Evolutionary conservation across 2,888 invertebrate genomes (phyloP).

Genomic region (Drosophila hamatofila): DNA sequence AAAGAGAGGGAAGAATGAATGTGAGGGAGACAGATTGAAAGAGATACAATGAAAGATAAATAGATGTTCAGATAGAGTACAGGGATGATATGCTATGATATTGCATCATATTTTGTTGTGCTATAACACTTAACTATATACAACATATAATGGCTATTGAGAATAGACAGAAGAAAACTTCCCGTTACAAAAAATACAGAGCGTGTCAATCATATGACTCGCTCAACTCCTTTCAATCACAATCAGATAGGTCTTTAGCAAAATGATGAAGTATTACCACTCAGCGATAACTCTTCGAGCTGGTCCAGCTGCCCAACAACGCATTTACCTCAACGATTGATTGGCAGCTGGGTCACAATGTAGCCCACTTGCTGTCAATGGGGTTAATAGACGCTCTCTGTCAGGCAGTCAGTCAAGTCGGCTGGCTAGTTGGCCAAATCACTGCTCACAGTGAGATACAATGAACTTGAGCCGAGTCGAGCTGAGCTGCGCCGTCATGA

Average conservation of each 20-base stretch:
- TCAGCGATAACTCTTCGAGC: not conserved
- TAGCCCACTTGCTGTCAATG: not conserved
- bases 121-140: too few relatives aligned
- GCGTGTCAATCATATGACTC: not conserved
- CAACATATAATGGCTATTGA: too few relatives aligned
- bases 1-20: not conserved
- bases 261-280: not conserved
- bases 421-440: conserved; percentile 73
- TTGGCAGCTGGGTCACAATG: conserved; percentile 2
- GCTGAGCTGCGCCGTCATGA: conserved; percentile 26
- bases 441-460: conserved; percentile 45
- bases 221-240: not conserved
- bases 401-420: not conserved
- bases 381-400: conserved; percentile 37
- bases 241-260: not conserved
- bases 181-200: not conserved
- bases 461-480: conserved; percentile 49
- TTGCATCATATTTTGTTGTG: too few relatives aligned
- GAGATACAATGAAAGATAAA: too few relatives aligned
- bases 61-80: too few relatives aligned
- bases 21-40: not conserved
- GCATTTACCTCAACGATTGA: conserved; percentile 6
- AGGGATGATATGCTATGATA: too few relatives aligned
- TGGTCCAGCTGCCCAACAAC: not conserved
- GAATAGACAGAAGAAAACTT: too few relatives aligned